phyloP scores from a whole-genome alignment of 2,888 invertebrate species.

The Troilus luridus region DNA sequence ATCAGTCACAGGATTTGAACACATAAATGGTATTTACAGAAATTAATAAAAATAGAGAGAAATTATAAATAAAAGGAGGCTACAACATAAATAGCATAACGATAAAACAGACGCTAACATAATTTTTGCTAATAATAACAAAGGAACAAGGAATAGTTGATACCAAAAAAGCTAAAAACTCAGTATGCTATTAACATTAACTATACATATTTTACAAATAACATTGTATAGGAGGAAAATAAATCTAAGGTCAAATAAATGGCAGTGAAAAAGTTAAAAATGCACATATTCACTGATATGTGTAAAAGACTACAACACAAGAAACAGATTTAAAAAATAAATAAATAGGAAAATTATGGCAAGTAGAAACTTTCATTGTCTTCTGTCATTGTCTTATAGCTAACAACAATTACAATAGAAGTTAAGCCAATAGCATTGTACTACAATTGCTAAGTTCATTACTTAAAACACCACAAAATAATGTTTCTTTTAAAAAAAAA shows the following conservation, averaged over 20 bases:
- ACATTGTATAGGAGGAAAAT: not conserved
- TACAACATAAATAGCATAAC: not conserved
- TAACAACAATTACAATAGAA: not conserved
- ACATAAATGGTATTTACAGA: not conserved
- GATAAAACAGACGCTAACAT: not conserved
- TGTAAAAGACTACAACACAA: not conserved
- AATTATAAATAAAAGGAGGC: not conserved
- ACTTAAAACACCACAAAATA: not conserved
- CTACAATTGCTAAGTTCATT: not conserved
- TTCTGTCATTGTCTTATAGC: not conserved
- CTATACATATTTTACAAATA: not conserved
- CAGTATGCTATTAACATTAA: not conserved
- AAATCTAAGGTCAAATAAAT: not conserved
- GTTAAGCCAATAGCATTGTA: not conserved
- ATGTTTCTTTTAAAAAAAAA: not conserved
- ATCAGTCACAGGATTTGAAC: constrained; percentile 31
- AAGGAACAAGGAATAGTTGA: not conserved
- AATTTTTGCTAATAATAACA: not conserved
- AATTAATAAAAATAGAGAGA: not conserved
- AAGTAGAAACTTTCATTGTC: not conserved
- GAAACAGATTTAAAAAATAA: not conserved
- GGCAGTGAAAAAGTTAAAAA: not conserved
- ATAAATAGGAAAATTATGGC: constrained; percentile 25
- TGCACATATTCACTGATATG: not conserved
- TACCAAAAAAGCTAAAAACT: not conserved